Percentiles rank a stretch among this genome's conserved stretches.
Evolutionary conservation across 2,113 vertebrate genomes (phyloP).

Genomic region (Peromyscus maniculatus): DNA sequence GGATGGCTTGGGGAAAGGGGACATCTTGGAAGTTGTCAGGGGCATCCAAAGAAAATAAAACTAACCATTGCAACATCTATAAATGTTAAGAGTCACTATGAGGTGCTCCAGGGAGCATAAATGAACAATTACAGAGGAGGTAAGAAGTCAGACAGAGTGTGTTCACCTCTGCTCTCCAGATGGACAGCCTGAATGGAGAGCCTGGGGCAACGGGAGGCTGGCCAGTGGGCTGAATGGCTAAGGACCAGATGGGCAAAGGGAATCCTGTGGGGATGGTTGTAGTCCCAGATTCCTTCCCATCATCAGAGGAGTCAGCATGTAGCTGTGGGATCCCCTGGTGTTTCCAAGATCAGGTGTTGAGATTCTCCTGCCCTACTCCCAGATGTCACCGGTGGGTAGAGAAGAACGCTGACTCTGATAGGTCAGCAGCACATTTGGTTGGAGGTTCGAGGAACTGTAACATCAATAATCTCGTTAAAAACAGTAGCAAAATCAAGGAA

Average conservation of each 20-base stretch:
- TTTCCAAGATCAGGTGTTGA: background rate
- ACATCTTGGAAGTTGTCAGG: background rate
- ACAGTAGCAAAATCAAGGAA: background rate
- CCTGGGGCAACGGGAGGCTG: background rate
- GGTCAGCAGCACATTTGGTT: background rate
- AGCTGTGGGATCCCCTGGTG: no score
- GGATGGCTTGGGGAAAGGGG: background rate
- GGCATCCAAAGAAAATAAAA: background rate
- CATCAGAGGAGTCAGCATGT: background rate
- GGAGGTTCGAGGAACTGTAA: background rate
- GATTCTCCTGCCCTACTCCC: background rate
- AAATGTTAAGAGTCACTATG: background rate
- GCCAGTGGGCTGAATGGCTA: constrained; percentile 5
- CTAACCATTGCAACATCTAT: background rate
- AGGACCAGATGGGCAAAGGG: background rate
- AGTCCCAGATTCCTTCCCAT: background rate
- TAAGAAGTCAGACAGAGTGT: background rate
- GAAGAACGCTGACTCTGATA: background rate
- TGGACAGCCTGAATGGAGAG: background rate
- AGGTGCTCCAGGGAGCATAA: background rate
- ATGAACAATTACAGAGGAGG: background rate
- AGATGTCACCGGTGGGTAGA: background rate
- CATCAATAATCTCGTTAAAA: background rate
- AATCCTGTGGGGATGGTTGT: background rate
- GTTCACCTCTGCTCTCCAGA: constrained; percentile 6